These are phyloP conservation scores for Cydia amplana DNA, from an alignment of 1,140 invertebrate genomes.

Conservation along the genomic window DNA sequence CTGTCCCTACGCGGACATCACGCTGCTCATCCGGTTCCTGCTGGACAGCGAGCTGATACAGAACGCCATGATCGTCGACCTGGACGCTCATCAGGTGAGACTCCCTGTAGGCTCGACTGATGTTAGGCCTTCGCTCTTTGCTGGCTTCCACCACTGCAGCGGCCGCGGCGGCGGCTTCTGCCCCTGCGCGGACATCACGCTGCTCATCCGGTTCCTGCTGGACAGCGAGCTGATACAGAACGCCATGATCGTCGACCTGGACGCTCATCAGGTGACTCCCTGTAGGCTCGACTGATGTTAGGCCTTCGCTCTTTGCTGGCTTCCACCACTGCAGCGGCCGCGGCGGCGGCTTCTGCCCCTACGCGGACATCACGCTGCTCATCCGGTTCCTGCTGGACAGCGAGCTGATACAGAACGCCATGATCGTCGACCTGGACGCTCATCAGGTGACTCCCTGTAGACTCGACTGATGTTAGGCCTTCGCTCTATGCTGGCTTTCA, in stretches of 20 bases:
- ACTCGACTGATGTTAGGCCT: too few relatives aligned
- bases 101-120: background rate
- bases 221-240: conserved; percentile 81
- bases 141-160: conserved; percentile 67
- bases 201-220: conserved; percentile 85
- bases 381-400: conserved; percentile 83
- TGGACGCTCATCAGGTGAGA: conserved; percentile 88
- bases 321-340: conserved; percentile 90
- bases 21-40: conserved; percentile 85
- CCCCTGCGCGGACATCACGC: conserved; percentile 92
- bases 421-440: conserved; percentile 95
- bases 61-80: conserved; percentile 91
- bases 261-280: conserved; percentile 85
- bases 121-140: too few relatives aligned
- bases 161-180: conserved; percentile 84
- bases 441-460: conserved; percentile 69
- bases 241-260: conserved; percentile 93
- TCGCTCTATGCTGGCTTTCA: too few relatives aligned
- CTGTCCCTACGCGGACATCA: conserved; percentile 94
- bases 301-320: too few relatives aligned
- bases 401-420: conserved; percentile 82
- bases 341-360: conserved; percentile 92
- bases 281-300: background rate
- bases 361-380: conserved; percentile 92
- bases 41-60: conserved; percentile 80